phyloP scores from a whole-genome alignment of 2,797 vertebrate genomes.

The Eutrigla gurnardus region DNA sequence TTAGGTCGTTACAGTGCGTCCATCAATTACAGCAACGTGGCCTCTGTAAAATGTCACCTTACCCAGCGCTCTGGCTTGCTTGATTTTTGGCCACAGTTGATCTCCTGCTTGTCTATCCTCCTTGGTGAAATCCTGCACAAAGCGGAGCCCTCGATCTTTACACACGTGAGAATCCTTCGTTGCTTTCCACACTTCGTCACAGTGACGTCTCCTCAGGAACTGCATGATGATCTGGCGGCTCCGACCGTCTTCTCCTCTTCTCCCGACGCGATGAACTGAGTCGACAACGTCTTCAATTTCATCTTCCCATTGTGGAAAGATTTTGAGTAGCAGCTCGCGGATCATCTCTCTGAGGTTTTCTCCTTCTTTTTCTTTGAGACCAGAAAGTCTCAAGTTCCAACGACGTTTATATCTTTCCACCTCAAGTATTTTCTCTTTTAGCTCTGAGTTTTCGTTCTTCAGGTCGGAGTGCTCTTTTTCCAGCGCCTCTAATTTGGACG shows the following conservation, averaged over 20 bases:
- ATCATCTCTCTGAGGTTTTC: background rate
- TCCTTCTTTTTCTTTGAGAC: background rate
- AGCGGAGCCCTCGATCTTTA: background rate
- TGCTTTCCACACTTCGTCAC: background rate
- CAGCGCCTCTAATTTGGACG: background rate
- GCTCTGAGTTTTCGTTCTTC: background rate
- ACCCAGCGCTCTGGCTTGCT: background rate
- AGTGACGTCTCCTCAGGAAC: background rate
- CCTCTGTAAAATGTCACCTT: background rate
- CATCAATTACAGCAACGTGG: background rate
- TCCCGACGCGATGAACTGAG: no score
- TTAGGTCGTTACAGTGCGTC: background rate
- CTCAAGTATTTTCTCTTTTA: background rate
- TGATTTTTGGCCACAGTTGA: background rate
- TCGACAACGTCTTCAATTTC: no score
- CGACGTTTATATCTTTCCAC: background rate
- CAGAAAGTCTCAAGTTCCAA: background rate
- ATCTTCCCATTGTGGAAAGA: background rate
- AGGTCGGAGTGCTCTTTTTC: background rate
- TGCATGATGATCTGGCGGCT: background rate
- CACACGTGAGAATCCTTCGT: background rate
- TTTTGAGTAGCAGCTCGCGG: background rate
- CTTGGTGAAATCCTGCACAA: background rate
- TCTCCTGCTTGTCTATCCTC: background rate
- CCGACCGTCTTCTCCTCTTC: background rate